These are phyloP conservation scores for Drosophila virilis DNA, from an alignment of 1,140 invertebrate genomes.

Conservation along the genomic window DNA sequence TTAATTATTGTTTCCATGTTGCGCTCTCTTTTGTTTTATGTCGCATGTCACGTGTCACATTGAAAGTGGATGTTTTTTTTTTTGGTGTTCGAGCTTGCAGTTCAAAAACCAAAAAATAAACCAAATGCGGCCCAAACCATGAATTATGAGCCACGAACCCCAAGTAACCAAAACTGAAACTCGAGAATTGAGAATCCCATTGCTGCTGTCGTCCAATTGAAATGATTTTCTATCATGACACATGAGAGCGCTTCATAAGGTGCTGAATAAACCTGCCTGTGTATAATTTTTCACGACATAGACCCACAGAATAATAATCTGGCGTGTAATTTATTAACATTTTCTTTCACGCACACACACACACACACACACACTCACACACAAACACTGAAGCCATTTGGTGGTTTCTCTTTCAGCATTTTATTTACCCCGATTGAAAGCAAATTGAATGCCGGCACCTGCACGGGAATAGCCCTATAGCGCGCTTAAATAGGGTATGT, in stretches of 20 bases:
- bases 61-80: constrained; percentile 13
- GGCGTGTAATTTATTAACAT: constrained; percentile 61
- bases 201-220: neutral
- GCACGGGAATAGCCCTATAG: constrained; percentile 18
- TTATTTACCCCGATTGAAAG: constrained; percentile 68
- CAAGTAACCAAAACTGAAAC: constrained; percentile 12
- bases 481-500: neutral
- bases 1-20: constrained; percentile 54
- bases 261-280: constrained; percentile 28
- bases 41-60: constrained; percentile 21
- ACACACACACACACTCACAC: neutral
- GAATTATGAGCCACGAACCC: constrained; percentile 18
- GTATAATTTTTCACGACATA: constrained; percentile 60
- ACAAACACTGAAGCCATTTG: constrained; percentile 7
- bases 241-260: constrained; percentile 53
- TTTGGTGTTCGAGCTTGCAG: constrained; percentile 21
- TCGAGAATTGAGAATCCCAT: neutral
- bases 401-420: constrained; percentile 65
- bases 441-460: constrained; percentile 62
- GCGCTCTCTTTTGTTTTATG: constrained; percentile 14
- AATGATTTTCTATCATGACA: constrained; percentile 62
- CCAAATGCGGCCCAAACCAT: neutral
- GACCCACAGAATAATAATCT: constrained; percentile 40
- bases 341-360: constrained; percentile 10
- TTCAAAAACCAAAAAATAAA: neutral